Evolutionary conservation across 2,113 vertebrate species (phyloP), one percentile per base, ranked within the genome.

Genomic region (Ceratotherium simum): DNA sequence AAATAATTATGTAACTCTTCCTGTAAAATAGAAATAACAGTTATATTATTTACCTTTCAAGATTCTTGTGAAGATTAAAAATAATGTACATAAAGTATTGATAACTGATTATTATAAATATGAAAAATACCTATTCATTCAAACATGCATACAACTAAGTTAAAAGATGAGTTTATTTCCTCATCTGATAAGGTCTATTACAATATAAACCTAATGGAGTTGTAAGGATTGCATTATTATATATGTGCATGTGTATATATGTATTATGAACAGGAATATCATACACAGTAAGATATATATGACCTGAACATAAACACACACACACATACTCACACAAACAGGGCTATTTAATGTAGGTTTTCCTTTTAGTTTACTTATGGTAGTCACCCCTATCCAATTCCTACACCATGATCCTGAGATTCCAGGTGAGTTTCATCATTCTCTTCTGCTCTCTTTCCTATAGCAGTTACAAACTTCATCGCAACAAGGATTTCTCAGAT

Each of bases 341-440:
- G 10, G 29, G 4, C 27, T 12, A n/a, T n/a, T n/a, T 42, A 33
- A 51, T 51, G 17, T 14, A 18, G 21, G 27, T 6, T 54, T 56
- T 13, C 3, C 17, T 54, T 23, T 64, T 18, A 9, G 2, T 31
- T 70, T 42, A 9, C 8, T 54, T 69, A 23, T 0, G 5, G 8
- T 5, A 31, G 17, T 23, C 62, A 86, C 11, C 20, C 2, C 3
- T 25, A 31, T n/a, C 12, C 23, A 17, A 4, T 51, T 62, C 6
- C 12, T 25, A 31, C 1, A 4, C 5, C 36, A 9, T 21, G 33
- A 31, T 11, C 64, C 21, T 36, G 51, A 64, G 48, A 42, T 12
- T 42, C 2, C 7, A 10, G 0, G 8, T 1, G 0, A 14, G 1
- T 13, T 13, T 27, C 16, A 42, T 13, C 31, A 1, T 36, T n/a